phyloP scores from a whole-genome alignment of 1,140 invertebrate species.

The Penaeus vannamei region DNA sequence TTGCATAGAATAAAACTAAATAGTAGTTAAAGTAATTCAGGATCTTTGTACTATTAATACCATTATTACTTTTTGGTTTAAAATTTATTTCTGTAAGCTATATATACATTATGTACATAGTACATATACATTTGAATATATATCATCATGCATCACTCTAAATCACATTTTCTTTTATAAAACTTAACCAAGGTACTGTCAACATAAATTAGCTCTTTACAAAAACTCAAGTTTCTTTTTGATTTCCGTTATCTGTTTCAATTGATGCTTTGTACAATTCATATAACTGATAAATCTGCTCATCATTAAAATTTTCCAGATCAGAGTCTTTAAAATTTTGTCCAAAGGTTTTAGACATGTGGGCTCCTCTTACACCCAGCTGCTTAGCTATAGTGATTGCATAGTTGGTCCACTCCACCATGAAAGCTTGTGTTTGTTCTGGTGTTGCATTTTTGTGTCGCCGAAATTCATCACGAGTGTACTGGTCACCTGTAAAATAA shows the following conservation, averaged over 20 bases:
- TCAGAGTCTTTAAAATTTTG: conserved; percentile 76
- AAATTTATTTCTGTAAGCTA: no score
- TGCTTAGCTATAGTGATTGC: conserved; percentile 82
- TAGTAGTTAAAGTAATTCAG: no score
- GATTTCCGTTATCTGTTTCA: background rate
- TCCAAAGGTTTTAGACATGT: conserved; percentile 76
- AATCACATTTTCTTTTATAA: no score
- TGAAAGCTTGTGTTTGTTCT: conserved; percentile 82
- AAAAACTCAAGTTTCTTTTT: background rate
- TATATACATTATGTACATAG: no score
- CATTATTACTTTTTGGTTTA: no score
- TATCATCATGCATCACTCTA: no score
- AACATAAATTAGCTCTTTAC: no score
- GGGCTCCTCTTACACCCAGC: conserved; percentile 77
- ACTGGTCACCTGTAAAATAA: conserved; percentile 78
- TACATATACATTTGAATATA: no score
- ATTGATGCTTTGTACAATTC: conserved; percentile 77
- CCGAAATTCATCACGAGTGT: conserved; percentile 90
- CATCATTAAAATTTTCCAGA: conserved; percentile 82
- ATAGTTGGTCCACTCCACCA: conserved; percentile 92
- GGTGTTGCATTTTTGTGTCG: conserved; percentile 85
- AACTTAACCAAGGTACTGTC: no score
- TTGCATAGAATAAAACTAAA: no score
- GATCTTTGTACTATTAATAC: no score
- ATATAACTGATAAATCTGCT: conserved; percentile 86